phyloP scores from a whole-genome alignment of 2,888 invertebrate genomes.

The Galerucella pusilla region DNA sequence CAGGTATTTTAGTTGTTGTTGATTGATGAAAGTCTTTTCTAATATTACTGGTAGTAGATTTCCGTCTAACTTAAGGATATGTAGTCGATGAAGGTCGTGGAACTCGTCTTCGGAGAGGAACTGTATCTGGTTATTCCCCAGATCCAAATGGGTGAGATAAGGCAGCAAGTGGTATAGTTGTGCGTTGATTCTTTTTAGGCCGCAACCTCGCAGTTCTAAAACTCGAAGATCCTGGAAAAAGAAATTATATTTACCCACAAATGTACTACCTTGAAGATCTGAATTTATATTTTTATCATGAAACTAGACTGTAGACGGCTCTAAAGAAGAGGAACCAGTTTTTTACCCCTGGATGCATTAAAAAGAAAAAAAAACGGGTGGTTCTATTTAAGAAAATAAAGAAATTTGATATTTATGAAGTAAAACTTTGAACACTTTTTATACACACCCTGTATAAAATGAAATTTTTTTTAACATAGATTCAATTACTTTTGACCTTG shows the following conservation, averaged over 20 bases:
- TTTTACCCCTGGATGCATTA: no score
- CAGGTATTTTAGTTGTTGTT: slow-evolving; percentile 63
- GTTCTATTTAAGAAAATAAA: no score
- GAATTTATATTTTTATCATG: no score
- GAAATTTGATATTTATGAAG: no score
- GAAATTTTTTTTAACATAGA: no score
- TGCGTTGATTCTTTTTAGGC: slow-evolving; percentile 79
- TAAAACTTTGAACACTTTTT: no score
- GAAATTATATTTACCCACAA: slow-evolving; percentile 24
- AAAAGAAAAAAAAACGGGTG: no score
- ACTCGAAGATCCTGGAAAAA: slow-evolving; percentile 74
- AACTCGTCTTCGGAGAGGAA: slow-evolving; percentile 80
- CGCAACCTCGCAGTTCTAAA: slow-evolving; percentile 79
- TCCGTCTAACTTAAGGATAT: slow-evolving; percentile 76
- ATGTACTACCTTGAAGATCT: no score
- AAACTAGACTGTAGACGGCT: no score
- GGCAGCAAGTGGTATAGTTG: slow-evolving; percentile 82
- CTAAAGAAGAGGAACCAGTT: no score
- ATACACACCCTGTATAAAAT: no score
- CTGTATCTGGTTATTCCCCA: slow-evolving; percentile 82
- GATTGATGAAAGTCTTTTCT: slow-evolving; percentile 75
- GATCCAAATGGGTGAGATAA: slow-evolving; percentile 77
- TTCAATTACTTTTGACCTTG: no score
- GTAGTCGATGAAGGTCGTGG: slow-evolving; percentile 74
- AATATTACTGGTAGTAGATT: slow-evolving; percentile 82